Evolutionary conservation across 2,113 vertebrate genomes (phyloP).

Genomic region (Nycticorax nycticorax): DNA sequence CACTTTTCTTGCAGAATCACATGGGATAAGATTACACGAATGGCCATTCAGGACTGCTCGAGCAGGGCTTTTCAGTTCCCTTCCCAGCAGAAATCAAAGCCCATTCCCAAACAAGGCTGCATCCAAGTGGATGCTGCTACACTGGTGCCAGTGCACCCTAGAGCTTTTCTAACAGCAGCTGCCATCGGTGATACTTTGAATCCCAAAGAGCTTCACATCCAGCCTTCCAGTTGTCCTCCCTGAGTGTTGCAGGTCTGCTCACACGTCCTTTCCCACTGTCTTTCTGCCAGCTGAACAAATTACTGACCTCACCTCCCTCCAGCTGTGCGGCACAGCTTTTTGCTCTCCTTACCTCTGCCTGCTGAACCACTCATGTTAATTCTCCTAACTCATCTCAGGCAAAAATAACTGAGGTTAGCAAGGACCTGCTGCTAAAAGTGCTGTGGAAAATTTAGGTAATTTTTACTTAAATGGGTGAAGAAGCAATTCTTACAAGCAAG

Average conservation of each 20-base stretch:
- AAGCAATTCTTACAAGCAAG: slow-evolving; percentile 24
- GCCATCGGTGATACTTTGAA: not conserved
- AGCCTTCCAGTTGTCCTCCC: not conserved
- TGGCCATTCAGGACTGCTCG: not conserved
- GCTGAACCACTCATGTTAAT: not conserved
- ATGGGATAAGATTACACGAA: not conserved
- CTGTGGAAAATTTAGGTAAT: not conserved
- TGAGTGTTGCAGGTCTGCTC: not conserved
- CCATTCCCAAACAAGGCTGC: not conserved
- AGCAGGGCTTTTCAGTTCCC: not conserved
- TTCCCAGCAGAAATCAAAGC: not conserved
- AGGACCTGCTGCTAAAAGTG: not conserved
- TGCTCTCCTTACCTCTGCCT: not conserved
- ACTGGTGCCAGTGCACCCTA: not conserved
- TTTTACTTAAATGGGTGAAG: not conserved
- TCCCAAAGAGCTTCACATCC: not conserved
- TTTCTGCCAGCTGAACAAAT: not conserved
- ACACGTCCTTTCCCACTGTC: not conserved
- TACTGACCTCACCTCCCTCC: not conserved
- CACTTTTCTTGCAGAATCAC: fast-evolving
- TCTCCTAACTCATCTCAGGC: not conserved
- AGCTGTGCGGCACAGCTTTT: not conserved
- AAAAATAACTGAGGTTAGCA: slow-evolving; percentile 25
- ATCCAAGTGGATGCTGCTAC: not conserved
- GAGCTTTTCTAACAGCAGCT: not conserved